These are phyloP conservation scores for Ennomos quercinarius DNA, from an alignment of 2,888 invertebrate genomes.

Conservation along the genomic window DNA sequence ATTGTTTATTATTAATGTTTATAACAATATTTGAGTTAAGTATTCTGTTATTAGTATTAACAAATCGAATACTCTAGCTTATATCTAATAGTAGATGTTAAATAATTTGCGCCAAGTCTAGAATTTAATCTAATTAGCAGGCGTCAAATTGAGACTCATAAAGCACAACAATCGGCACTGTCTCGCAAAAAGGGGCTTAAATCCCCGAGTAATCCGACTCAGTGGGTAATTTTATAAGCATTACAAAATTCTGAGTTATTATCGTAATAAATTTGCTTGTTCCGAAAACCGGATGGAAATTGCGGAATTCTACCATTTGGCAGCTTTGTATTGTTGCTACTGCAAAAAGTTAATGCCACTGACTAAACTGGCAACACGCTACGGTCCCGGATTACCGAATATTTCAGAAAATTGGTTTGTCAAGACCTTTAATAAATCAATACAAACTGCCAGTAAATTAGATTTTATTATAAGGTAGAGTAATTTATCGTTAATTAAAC, in stretches of 20 bases:
- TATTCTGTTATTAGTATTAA: neutral
- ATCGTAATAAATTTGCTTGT: slow-evolving; percentile 46
- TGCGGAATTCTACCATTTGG: slow-evolving; percentile 27
- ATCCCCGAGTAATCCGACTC: slow-evolving; percentile 25
- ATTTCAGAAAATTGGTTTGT: slow-evolving; percentile 35
- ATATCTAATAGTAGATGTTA: slow-evolving; percentile 10
- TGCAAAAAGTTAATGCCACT: slow-evolving; percentile 27
- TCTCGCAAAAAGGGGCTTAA: slow-evolving; percentile 29
- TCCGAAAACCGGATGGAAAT: slow-evolving; percentile 32
- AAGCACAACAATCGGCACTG: slow-evolving; percentile 28
- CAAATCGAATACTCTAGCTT: neutral
- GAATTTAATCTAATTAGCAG: slow-evolving; percentile 34
- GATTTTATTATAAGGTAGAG: slow-evolving; percentile 22
- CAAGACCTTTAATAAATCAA: slow-evolving; percentile 35
- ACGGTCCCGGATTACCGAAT: slow-evolving; percentile 18
- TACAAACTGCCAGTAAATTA: slow-evolving; percentile 24
- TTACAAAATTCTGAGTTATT: slow-evolving; percentile 51
- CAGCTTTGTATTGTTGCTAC: slow-evolving; percentile 20
- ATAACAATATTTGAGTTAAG: too few relatives aligned
- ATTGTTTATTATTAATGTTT: too few relatives aligned
- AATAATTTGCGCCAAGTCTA: slow-evolving; percentile 23
- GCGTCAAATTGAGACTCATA: slow-evolving; percentile 30
- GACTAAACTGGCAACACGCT: slow-evolving; percentile 31
- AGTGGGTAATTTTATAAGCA: slow-evolving; percentile 41
- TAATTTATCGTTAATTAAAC: slow-evolving; percentile 32